A percentile compares a stretch with the other conserved stretches of the same genome.
phyloP scores from a whole-genome alignment of 1,140 invertebrate genomes.

The Lethrus apterus region DNA sequence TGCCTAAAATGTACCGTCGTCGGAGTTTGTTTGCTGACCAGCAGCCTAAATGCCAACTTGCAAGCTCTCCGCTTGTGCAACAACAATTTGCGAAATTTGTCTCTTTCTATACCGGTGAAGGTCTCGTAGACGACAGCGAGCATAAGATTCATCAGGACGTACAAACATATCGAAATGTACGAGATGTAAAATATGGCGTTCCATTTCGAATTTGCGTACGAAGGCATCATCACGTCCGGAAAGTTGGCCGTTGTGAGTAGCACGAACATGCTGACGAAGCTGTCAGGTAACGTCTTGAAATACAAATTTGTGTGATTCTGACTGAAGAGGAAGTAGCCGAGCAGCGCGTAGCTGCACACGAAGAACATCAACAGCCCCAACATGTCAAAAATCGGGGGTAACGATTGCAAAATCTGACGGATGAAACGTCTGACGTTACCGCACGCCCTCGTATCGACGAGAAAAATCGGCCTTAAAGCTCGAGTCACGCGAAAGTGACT shows the following conservation, averaged over 20 bases:
- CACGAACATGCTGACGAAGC: conserved; percentile 85
- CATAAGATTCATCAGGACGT: conserved; percentile 89
- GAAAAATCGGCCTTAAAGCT: conserved; percentile 80
- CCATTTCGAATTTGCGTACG: conserved; percentile 72
- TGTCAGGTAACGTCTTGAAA: conserved; percentile 70
- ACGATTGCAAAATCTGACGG: conserved; percentile 70
- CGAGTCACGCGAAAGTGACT: conserved; percentile 83
- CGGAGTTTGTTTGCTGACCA: conserved; percentile 67
- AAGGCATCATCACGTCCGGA: conserved; percentile 91
- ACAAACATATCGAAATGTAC: conserved; percentile 72
- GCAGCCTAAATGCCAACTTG: conserved; percentile 70
- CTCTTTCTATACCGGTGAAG: conserved; percentile 79
- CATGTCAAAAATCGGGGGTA: conserved; percentile 88
- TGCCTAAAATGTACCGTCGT: conserved; percentile 63
- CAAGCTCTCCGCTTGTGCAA: conserved; percentile 79
- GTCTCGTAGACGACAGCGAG: conserved; percentile 87
- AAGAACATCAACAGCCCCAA: conserved; percentile 78
- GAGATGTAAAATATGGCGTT: conserved; percentile 82
- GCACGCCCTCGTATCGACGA: conserved; percentile 81
- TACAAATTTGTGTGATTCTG: conserved; percentile 65
- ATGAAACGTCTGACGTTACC: conserved; percentile 66
- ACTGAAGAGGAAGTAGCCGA: conserved; percentile 79
- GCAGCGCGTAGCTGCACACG: conserved; percentile 73
- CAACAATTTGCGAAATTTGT: conserved; percentile 78
- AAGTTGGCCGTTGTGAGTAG: conserved; percentile 87